These are phyloP conservation scores for Tragelaphus strepsiceros DNA, from an alignment of 2,113 vertebrate genomes.

Conservation along the genomic window DNA sequence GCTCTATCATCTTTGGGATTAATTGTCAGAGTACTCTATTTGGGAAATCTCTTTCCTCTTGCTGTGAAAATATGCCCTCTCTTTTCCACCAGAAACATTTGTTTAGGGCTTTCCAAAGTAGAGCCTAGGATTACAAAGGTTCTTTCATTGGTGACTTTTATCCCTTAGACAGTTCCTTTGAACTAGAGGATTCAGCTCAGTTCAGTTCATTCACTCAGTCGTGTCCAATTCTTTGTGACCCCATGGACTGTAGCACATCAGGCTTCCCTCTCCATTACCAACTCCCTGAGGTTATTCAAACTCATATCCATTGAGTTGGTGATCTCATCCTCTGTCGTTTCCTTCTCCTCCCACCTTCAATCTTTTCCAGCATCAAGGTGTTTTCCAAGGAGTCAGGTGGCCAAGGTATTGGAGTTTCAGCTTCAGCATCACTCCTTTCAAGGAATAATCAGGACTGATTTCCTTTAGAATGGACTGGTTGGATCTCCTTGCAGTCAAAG, in stretches of 20 bases:
- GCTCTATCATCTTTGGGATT: background rate
- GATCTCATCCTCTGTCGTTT: background rate
- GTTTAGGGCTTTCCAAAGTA: constrained; percentile 5
- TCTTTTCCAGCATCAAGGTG: background rate
- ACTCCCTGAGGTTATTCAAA: background rate
- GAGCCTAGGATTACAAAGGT: constrained; percentile 8
- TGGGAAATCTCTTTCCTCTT: constrained; percentile 23
- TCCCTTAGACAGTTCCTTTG: constrained; percentile 23
- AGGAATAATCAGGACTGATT: background rate
- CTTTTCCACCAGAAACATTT: constrained; percentile 34
- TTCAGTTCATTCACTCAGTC: background rate
- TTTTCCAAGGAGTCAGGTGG: background rate
- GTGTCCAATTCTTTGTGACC: background rate
- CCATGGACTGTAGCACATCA: background rate
- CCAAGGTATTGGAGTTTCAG: background rate
- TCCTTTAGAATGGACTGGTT: background rate
- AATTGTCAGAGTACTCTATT: background rate
- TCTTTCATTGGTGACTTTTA: constrained; percentile 10
- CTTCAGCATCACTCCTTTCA: background rate
- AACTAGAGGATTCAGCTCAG: constrained; percentile 11
- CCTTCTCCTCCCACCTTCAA: background rate
- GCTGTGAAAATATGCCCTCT: constrained; percentile 30
- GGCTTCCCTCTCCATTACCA: background rate
- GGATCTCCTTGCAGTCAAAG: background rate
- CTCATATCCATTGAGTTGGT: background rate